A percentile compares a stretch with the other conserved stretches of the same genome.
These are phyloP conservation scores for Scarus forsteni DNA, from an alignment of 2,797 vertebrate species.

Conservation along the genomic window DNA sequence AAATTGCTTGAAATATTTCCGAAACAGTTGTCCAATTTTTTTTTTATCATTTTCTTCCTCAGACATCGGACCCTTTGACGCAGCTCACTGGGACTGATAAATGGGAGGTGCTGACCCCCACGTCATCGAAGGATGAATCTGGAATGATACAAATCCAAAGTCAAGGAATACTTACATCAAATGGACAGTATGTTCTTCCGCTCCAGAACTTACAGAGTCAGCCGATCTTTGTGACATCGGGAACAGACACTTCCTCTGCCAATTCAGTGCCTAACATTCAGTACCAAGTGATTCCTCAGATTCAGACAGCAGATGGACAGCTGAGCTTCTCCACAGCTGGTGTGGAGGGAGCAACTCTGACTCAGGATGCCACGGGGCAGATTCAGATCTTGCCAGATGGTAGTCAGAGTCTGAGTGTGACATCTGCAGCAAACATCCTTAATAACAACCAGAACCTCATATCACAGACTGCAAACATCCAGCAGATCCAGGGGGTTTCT, in stretches of 20 bases:
- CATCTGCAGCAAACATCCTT: conserved; percentile 90
- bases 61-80: conserved; percentile 92
- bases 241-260: conserved; percentile 92
- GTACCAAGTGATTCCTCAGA: conserved; percentile 99
- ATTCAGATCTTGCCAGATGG: conserved; percentile 97
- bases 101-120: conserved; percentile 95
- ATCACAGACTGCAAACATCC: conserved; percentile 93
- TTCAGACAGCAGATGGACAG: conserved; percentile 96
- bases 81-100: conserved; percentile 93
- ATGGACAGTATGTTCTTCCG: conserved; percentile 98
- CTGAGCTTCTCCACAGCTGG: conserved; percentile 93
- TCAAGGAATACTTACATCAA: conserved; percentile 94
- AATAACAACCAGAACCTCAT: conserved; percentile 93
- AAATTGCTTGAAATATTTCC: background rate
- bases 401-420: conserved; percentile 91
- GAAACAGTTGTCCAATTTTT: conserved; percentile 4
- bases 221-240: conserved; percentile 96
- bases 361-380: conserved; percentile 94
- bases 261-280: conserved; percentile 97
- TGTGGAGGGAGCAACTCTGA: conserved; percentile 91
- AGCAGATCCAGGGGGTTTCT: conserved; percentile 96
- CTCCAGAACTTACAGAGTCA: conserved; percentile 98
- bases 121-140: conserved; percentile 92
- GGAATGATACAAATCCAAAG: conserved; percentile 96
- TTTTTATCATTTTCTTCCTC: conserved; percentile 60